These are phyloP conservation scores for Scomber colias DNA, from an alignment of 2,113 vertebrate species.

Conservation along the genomic window DNA sequence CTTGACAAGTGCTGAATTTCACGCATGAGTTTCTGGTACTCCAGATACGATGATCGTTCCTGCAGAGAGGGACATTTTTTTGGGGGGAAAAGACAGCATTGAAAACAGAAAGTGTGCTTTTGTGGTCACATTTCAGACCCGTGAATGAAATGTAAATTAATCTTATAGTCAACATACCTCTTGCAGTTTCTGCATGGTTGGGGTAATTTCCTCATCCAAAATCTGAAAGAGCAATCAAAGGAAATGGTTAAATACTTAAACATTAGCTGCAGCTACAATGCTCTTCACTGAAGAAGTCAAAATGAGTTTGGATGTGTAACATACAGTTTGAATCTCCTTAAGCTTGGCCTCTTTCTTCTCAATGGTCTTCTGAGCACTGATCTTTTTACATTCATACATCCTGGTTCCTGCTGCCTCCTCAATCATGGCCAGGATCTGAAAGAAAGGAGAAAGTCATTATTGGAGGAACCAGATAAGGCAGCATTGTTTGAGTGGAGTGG, in stretches of 20 bases:
- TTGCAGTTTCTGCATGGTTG: conserved; percentile 92
- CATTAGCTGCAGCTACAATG: not conserved
- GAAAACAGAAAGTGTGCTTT: too few relatives aligned
- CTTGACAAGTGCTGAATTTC: conserved; percentile 90
- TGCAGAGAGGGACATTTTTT: conserved; percentile 58
- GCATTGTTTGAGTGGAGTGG: not conserved
- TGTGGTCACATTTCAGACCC: too few relatives aligned
- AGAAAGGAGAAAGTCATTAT: not conserved
- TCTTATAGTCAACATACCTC: conserved; percentile 82
- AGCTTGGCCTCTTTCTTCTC: conserved; percentile 96
- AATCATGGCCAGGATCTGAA: conserved; percentile 95
- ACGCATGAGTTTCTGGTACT: conserved; percentile 92
- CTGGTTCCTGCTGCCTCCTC: conserved; percentile 97
- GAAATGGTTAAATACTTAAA: not conserved
- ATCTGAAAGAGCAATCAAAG: conserved; percentile 81
- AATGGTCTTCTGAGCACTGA: conserved; percentile 92
- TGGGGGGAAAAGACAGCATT: too few relatives aligned
- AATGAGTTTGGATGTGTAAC: conserved; percentile 2
- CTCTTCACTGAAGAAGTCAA: not conserved
- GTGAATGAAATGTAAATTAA: not conserved
- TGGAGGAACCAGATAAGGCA: not conserved
- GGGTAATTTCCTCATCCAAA: conserved; percentile 94
- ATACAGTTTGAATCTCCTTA: conserved; percentile 91
- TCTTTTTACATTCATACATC: conserved; percentile 97
- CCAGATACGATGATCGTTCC: conserved; percentile 92